A percentile compares a stretch with the other conserved stretches of the same genome.
phyloP scores from a whole-genome alignment of 2,113 vertebrate species.

The Lycaon pictus region DNA sequence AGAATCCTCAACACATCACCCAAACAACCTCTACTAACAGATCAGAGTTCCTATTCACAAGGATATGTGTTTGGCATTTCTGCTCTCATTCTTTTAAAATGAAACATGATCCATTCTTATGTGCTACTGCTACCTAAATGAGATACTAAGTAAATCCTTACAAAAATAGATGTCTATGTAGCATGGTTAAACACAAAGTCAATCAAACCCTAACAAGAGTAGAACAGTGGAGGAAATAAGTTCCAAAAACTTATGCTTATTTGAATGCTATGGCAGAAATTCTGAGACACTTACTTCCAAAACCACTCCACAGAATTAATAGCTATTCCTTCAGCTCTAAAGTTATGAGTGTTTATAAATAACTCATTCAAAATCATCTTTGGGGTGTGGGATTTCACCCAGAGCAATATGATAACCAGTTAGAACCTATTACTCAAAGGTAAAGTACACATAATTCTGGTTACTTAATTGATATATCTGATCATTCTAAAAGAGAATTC shows the following conservation, averaged over 20 bases:
- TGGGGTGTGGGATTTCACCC: neutral
- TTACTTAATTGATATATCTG: neutral
- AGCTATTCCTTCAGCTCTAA: neutral
- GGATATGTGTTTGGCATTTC: neutral
- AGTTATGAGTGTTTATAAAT: neutral
- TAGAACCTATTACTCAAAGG: neutral
- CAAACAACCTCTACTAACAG: neutral
- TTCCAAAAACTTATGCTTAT: neutral
- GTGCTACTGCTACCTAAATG: neutral
- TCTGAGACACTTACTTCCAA: neutral
- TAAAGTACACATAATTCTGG: constrained; percentile 37
- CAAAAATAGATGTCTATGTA: neutral
- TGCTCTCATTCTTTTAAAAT: neutral
- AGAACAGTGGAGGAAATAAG: neutral
- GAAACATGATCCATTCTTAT: neutral
- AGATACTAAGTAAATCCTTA: neutral
- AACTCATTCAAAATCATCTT: neutral
- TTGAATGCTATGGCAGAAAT: neutral
- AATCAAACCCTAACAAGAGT: neutral
- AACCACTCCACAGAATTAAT: neutral
- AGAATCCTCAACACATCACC: neutral
- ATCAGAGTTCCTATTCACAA: neutral
- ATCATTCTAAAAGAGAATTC: constrained; percentile 37
- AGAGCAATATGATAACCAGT: neutral
- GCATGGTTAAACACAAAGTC: neutral